phyloP scores from a whole-genome alignment of 2,797 vertebrate species.

The Fundulus diaphanus region DNA sequence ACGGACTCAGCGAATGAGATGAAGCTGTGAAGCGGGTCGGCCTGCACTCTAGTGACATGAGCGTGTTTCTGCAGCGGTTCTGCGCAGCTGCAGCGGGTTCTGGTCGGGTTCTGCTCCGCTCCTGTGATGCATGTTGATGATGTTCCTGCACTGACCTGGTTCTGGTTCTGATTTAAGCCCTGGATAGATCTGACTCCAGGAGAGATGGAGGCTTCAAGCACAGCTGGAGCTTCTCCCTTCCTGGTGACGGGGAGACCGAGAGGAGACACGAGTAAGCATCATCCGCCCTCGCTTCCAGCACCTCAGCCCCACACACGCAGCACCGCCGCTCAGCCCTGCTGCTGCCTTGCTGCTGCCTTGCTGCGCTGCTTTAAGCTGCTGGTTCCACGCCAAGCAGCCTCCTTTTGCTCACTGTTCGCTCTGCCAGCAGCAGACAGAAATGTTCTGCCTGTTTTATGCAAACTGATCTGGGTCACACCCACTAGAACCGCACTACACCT shows the following conservation, averaged over 20 bases:
- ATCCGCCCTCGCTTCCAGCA: slow-evolving; percentile 27
- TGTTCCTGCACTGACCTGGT: slow-evolving; percentile 50
- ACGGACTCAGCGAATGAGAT: no score
- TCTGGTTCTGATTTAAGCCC: slow-evolving; percentile 85
- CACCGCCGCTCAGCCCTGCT: not conserved
- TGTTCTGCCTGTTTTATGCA: no score
- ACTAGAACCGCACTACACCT: no score
- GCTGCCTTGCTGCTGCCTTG: no score
- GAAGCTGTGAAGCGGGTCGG: no score
- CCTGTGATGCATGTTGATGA: not conserved
- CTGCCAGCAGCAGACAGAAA: no score
- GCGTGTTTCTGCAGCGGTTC: slow-evolving; percentile 14
- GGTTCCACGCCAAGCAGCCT: no score
- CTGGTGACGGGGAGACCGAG: slow-evolving; percentile 89
- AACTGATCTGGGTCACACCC: no score
- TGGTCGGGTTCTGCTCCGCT: not conserved
- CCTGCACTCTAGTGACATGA: no score
- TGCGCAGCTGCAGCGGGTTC: slow-evolving; percentile 8
- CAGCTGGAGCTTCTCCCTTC: slow-evolving; percentile 92
- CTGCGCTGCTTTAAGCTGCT: no score
- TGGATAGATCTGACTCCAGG: slow-evolving; percentile 90
- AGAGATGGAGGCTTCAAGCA: slow-evolving; percentile 94
- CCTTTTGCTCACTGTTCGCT: no score
- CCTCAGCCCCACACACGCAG: slow-evolving; percentile 48
- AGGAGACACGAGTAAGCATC: slow-evolving; percentile 92